A percentile compares a stretch with the other conserved stretches of the same genome.
These are phyloP conservation scores for Digitonthophagus gazella DNA, from an alignment of 2,888 invertebrate genomes.

Conservation along the genomic window DNA sequence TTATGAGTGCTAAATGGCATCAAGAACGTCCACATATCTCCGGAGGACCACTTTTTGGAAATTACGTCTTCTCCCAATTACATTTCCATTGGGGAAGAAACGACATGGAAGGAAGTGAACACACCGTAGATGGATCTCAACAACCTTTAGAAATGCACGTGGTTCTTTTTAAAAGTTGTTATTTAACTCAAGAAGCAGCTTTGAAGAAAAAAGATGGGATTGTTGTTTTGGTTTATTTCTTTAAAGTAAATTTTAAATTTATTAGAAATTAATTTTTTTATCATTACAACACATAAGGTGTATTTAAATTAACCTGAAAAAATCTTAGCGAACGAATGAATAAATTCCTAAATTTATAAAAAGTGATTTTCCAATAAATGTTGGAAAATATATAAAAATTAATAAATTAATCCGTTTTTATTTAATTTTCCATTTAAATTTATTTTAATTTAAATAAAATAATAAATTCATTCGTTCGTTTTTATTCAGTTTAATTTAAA, in stretches of 20 bases:
- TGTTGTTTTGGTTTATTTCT: constrained; percentile 60
- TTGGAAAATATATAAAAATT: too few species aligned
- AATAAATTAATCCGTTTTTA: too few species aligned
- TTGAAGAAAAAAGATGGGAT: constrained; percentile 58
- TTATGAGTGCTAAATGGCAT: constrained; percentile 64
- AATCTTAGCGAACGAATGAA: too few species aligned
- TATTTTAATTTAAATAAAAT: too few species aligned
- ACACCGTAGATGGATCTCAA: constrained; percentile 57
- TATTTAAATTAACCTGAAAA: too few species aligned
- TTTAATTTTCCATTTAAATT: too few species aligned
- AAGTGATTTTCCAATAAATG: too few species aligned
- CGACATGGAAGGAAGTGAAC: constrained; percentile 65
- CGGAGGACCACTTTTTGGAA: constrained; percentile 60
- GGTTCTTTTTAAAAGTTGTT: constrained; percentile 59
- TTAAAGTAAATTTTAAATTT: constrained; percentile 39
- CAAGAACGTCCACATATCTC: constrained; percentile 59
- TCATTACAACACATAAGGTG: too few species aligned
- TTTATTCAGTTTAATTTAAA: too few species aligned
- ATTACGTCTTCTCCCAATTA: constrained; percentile 64
- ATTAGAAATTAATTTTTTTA: too few species aligned
- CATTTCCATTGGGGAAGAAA: constrained; percentile 70
- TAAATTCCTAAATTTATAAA: too few species aligned
- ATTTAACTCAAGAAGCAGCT: constrained; percentile 62
- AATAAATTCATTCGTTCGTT: too few species aligned
- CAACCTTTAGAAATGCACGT: constrained; percentile 66